Conservation (phyloP, 2,888 invertebrate genomes). For the Temnothorax rugatulus region DNA sequence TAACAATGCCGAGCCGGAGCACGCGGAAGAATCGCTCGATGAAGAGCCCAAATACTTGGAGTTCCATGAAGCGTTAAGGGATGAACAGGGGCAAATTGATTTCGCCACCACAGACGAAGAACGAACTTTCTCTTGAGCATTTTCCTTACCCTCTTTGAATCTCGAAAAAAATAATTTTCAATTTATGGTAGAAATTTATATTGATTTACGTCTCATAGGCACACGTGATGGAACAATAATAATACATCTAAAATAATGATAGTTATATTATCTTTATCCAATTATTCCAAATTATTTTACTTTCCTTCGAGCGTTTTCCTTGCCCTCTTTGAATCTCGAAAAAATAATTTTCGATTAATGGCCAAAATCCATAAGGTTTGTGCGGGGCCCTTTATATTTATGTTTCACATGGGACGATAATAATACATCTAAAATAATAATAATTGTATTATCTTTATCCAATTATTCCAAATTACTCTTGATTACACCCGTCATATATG, state of each 20-base stretch:
- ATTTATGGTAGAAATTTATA: neutral
- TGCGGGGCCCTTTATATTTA: too few relatives aligned
- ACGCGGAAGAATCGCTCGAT: neutral
- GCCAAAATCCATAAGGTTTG: too few relatives aligned
- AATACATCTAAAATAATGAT: neutral
- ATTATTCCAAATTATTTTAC: neutral
- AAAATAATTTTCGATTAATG: too few relatives aligned
- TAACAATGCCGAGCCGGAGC: neutral
- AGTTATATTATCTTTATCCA: neutral
- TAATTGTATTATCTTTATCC: neutral
- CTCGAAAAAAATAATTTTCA: neutral
- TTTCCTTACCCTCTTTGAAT: neutral
- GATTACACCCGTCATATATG: neutral
- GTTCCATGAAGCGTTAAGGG: neutral
- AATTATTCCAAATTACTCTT: neutral
- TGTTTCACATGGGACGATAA: neutral
- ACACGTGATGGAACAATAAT: neutral
- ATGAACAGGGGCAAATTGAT: neutral
- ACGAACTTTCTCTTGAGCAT: neutral
- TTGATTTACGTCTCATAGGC: neutral
- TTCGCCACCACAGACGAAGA: neutral
- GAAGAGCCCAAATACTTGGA: constrained; percentile 41
- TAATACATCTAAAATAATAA: neutral
- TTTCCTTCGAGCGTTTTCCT: too few relatives aligned
- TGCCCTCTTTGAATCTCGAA: too few relatives aligned